Evolutionary conservation across 2,888 invertebrate genomes (phyloP).

Genomic region (Erannis defoliaria): DNA sequence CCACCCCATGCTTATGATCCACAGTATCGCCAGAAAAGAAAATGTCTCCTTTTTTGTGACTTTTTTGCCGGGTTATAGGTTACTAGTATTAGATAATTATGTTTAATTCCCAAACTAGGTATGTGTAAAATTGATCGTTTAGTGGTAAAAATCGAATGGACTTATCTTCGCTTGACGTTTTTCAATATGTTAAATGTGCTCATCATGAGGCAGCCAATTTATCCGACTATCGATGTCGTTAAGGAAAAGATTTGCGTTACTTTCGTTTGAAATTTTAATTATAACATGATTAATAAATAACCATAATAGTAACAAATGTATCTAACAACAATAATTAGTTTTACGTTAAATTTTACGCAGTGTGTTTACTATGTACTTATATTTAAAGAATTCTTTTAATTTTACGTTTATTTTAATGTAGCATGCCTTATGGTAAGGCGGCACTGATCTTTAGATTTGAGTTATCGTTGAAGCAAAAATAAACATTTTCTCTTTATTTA

Average conservation of each 20-base stretch:
- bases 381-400: constrained; percentile 10
- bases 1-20: no score
- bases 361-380: constrained; percentile 19
- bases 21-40: no score
- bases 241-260: not conserved
- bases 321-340: not conserved
- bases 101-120: no score
- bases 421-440: not conserved
- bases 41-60: no score
- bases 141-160: not conserved
- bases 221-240: not conserved
- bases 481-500: constrained; percentile 7
- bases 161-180: not conserved
- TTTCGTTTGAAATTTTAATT: not conserved
- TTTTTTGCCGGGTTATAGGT: no score
- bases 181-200: not conserved
- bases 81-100: no score
- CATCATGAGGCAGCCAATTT: not conserved
- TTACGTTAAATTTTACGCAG: not conserved
- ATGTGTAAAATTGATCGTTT: no score
- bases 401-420: constrained; percentile 6
- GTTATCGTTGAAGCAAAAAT: constrained; percentile 52
- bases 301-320: constrained; percentile 3
- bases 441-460: constrained; percentile 12
- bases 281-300: constrained; percentile 3